These are phyloP conservation scores for Syrrhaptes paradoxus DNA, from an alignment of 2,113 vertebrate species.

Conservation along the genomic window DNA sequence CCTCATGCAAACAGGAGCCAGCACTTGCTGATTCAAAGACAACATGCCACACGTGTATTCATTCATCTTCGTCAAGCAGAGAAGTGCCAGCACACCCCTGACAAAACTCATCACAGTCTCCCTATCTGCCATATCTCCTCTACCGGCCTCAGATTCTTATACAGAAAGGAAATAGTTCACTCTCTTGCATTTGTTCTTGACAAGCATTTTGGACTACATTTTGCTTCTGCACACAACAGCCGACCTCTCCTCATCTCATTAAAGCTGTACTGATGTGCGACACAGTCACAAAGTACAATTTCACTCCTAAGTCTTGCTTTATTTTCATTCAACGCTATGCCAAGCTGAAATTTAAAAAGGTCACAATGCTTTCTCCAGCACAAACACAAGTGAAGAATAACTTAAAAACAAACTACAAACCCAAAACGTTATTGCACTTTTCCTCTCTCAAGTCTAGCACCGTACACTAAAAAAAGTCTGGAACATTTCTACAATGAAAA, in stretches of 20 bases:
- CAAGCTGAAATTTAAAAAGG: slow-evolving; percentile 50
- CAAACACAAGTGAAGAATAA: neutral
- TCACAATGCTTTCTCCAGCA: slow-evolving; percentile 10
- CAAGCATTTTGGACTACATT: slow-evolving; percentile 27
- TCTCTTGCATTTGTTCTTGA: neutral
- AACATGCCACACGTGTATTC: neutral
- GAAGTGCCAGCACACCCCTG: neutral
- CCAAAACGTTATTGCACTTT: slow-evolving; percentile 3
- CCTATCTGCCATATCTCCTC: fast-evolving
- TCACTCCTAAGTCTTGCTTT: slow-evolving; percentile 58
- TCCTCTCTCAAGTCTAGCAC: neutral
- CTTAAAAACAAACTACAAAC: neutral
- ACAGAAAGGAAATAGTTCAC: slow-evolving; percentile 61
- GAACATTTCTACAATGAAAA: slow-evolving; percentile 52
- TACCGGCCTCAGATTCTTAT: neutral
- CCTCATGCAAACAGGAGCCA: neutral
- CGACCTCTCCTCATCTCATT: slow-evolving; percentile 61
- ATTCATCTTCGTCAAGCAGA: fast-evolving
- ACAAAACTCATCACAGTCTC: neutral
- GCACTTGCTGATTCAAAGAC: neutral
- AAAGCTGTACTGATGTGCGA: slow-evolving; percentile 57
- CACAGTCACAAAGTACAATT: slow-evolving; percentile 26
- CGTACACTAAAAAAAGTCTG: neutral
- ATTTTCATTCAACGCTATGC: slow-evolving; percentile 59
- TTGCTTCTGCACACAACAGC: slow-evolving; percentile 44